Conservation (phyloP, 1,140 invertebrate species). For the Riptortus pedestris region DNA sequence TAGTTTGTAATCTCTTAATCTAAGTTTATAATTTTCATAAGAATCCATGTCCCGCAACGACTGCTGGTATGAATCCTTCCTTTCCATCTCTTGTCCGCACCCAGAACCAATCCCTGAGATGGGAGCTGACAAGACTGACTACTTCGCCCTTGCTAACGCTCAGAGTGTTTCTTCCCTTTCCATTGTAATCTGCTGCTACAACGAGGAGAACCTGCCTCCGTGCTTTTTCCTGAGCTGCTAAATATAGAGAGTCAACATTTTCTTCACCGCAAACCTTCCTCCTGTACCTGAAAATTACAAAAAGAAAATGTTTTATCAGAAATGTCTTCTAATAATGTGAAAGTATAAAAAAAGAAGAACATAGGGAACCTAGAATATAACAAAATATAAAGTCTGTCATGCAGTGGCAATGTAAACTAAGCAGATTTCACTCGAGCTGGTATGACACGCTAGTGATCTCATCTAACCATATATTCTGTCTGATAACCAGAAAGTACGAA, state of each 20-base stretch:
- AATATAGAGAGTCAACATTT: conserved; percentile 56
- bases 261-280: conserved; percentile 44
- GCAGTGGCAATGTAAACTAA: no score
- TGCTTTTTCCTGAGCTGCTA: conserved; percentile 43
- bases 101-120: conserved; percentile 56
- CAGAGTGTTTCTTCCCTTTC: conserved; percentile 43
- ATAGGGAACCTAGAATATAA: no score
- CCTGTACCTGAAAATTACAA: conserved; percentile 27
- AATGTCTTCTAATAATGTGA: not conserved
- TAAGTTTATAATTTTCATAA: conserved; percentile 45
- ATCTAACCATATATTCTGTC: no score
- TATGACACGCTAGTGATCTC: no score
- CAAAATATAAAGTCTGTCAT: no score
- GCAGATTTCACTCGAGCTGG: no score
- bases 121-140: conserved; percentile 49
- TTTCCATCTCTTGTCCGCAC: conserved; percentile 53
- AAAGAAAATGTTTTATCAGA: not conserved
- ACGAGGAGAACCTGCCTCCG: conserved; percentile 35
- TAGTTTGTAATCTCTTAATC: no score
- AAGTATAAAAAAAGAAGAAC: conserved; percentile 14
- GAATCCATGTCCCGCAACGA: conserved; percentile 59
- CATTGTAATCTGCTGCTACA: conserved; percentile 52
- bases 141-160: conserved; percentile 60
- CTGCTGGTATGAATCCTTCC: conserved; percentile 66
- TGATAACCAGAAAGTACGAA: no score